phyloP scores from a whole-genome alignment of 2,797 vertebrate species.

The Acanthopagrus latus region DNA sequence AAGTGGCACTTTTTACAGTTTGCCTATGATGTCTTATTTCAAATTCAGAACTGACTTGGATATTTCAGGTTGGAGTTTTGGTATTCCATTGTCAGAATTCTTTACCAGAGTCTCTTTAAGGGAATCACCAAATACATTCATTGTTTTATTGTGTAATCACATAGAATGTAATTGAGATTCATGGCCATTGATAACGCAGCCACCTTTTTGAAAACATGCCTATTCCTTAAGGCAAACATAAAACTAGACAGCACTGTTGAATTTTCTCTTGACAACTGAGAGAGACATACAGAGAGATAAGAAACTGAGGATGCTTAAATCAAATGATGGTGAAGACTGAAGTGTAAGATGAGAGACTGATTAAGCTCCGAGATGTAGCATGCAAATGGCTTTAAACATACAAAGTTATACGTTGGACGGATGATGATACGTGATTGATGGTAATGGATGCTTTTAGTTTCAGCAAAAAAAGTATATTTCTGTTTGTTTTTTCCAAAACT shows the following conservation, averaged over 20 bases:
- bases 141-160: conserved; percentile 5
- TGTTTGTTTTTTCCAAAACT: background rate
- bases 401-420: conserved; percentile 4
- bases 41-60: conserved; percentile 5
- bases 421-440: conserved; percentile 3
- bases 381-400: background rate
- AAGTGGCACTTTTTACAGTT: no score
- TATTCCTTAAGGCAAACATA: background rate
- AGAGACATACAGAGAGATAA: background rate
- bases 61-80: background rate
- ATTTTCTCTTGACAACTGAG: background rate
- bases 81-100: background rate
- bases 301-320: background rate
- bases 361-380: conserved; percentile 9
- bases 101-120: background rate
- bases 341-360: conserved; percentile 21
- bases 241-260: background rate
- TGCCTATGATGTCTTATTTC: background rate
- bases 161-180: background rate
- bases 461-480: no score
- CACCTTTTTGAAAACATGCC: background rate
- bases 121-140: background rate
- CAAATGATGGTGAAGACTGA: conserved; percentile 4
- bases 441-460: no score
- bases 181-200: background rate